phyloP scores from a whole-genome alignment of 2,113 vertebrate genomes.

The Callorhinus ursinus region DNA sequence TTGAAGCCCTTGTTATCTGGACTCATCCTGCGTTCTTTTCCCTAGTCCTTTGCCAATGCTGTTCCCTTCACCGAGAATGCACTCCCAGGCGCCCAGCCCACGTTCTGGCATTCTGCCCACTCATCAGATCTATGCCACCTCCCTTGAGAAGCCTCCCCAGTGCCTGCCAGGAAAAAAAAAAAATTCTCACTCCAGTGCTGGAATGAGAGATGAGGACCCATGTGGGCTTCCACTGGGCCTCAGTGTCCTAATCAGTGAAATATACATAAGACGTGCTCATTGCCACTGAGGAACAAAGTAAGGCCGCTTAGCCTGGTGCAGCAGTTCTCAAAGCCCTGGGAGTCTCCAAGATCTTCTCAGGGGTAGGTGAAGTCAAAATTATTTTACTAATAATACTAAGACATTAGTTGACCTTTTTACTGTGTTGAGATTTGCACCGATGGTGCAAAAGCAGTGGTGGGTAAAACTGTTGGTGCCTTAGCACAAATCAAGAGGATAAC shows the following conservation, averaged over 20 bases:
- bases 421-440: neutral
- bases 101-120: neutral
- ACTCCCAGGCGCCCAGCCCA: neutral
- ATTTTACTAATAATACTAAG: neutral
- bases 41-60: neutral
- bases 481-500: neutral
- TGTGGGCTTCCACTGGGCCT: neutral
- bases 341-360: neutral
- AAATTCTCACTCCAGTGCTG: neutral
- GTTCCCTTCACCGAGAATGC: neutral
- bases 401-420: neutral
- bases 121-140: slow-evolving; percentile 27
- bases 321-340: neutral
- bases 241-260: neutral
- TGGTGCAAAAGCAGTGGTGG: neutral
- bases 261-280: neutral
- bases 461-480: neutral
- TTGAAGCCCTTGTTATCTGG: neutral
- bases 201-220: slow-evolving; percentile 29
- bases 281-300: neutral
- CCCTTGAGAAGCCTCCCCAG: slow-evolving; percentile 8
- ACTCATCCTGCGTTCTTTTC: neutral
- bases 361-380: neutral
- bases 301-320: neutral
- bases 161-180: neutral